These are phyloP conservation scores for Ailurus styani DNA, from an alignment of 2,113 vertebrate genomes.

Conservation along the genomic window DNA sequence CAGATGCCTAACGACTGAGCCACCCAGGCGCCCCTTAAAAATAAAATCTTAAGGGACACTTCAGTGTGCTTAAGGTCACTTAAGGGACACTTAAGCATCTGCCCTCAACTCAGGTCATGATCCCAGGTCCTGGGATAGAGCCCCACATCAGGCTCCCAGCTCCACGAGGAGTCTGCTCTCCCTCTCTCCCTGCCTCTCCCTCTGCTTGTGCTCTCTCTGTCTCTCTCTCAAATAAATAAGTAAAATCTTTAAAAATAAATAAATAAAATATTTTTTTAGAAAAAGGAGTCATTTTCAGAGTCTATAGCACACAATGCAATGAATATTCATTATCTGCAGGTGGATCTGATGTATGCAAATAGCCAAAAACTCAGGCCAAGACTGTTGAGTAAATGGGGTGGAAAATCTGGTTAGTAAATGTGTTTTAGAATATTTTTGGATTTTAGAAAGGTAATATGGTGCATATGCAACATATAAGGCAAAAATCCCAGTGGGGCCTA, in stretches of 20 bases:
- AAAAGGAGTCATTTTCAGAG: conserved; percentile 15
- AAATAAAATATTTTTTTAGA: background rate
- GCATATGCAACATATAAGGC: background rate
- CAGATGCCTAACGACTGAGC: too few relatives aligned
- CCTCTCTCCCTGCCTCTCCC: too few relatives aligned
- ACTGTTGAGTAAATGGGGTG: conserved; percentile 28
- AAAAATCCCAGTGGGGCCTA: background rate
- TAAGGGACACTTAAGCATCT: too few relatives aligned
- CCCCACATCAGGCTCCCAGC: too few relatives aligned
- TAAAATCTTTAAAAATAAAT: background rate
- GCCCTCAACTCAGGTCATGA: too few relatives aligned
- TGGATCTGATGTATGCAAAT: conserved; percentile 64
- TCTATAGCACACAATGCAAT: conserved; percentile 27
- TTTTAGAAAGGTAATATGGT: conserved; percentile 39
- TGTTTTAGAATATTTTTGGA: conserved; percentile 13
- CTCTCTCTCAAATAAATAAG: too few relatives aligned
- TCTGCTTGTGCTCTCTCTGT: too few relatives aligned
- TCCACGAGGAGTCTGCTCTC: too few relatives aligned
- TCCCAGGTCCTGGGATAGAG: too few relatives aligned
- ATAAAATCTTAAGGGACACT: too few relatives aligned
- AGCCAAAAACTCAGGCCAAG: conserved; percentile 40
- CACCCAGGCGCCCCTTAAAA: too few relatives aligned
- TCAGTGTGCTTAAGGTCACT: too few relatives aligned
- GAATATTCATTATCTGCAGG: conserved; percentile 72
- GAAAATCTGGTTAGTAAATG: conserved; percentile 49